phyloP scores from a whole-genome alignment of 2,113 vertebrate genomes.

The Dolichotis patagonum region DNA sequence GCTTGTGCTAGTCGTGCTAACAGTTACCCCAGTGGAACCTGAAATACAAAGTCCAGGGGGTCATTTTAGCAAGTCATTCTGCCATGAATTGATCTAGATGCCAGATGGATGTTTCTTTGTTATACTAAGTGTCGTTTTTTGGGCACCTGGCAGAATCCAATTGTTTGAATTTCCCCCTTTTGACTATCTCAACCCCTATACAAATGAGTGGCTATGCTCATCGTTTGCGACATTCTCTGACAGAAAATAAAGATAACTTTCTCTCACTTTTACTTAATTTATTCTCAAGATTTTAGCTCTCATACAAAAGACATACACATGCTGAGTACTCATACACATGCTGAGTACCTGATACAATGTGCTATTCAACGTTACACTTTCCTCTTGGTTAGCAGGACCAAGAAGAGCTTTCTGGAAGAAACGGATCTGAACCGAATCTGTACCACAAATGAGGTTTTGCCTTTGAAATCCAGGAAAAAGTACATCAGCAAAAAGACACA shows the following conservation, averaged over 20 bases:
- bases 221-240: background rate
- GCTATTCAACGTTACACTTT: background rate
- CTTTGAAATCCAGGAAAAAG: background rate
- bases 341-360: background rate
- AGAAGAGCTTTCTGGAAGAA: background rate
- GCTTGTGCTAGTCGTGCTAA: background rate
- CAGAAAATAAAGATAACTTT: background rate
- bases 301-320: background rate
- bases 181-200: no score
- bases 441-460: background rate
- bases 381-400: background rate
- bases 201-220: no score
- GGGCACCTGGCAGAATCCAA: background rate
- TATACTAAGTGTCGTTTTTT: background rate
- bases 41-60: background rate
- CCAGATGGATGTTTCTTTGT: background rate
- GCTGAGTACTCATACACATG: background rate
- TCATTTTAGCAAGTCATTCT: background rate
- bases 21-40: background rate
- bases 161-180: background rate
- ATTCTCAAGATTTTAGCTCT: background rate
- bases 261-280: background rate
- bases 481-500: background rate
- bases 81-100: background rate
- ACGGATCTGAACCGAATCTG: background rate